Conservation (phyloP, 1,140 invertebrate genomes). For the Leptonema lineaticorne region DNA sequence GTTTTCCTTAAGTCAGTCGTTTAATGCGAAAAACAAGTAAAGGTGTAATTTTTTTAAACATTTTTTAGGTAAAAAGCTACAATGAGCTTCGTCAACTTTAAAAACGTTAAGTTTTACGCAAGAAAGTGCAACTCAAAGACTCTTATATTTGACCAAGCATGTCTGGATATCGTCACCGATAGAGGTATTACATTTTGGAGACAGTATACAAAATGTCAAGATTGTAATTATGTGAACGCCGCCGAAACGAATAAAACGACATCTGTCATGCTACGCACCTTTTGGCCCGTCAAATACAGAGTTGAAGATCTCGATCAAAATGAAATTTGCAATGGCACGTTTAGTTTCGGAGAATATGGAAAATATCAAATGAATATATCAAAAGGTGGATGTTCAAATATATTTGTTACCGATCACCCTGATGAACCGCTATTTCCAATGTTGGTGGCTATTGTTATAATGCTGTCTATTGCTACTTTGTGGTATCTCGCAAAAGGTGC, state of each 20-base stretch:
- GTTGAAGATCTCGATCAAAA: constrained; percentile 43
- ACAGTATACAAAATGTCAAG: constrained; percentile 34
- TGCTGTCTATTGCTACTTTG: constrained; percentile 52
- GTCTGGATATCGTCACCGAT: constrained; percentile 25
- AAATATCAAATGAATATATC: constrained; percentile 50
- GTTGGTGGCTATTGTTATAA: constrained; percentile 49
- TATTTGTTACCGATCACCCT: constrained; percentile 51
- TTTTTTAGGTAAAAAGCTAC: too few species aligned
- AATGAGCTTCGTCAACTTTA: constrained; percentile 32
- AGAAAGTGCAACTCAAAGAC: constrained; percentile 30
- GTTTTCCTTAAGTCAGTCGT: not conserved
- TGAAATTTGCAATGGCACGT: constrained; percentile 49
- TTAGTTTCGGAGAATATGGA: constrained; percentile 50
- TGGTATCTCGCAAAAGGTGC: constrained; percentile 55
- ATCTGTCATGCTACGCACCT: constrained; percentile 45
- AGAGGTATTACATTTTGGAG: constrained; percentile 31
- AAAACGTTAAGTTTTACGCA: constrained; percentile 35
- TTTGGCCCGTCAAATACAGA: constrained; percentile 47
- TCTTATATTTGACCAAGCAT: constrained; percentile 34
- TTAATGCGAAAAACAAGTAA: too few species aligned
- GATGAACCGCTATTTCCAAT: constrained; percentile 53
- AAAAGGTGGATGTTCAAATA: constrained; percentile 43
- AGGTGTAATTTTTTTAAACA: too few species aligned
- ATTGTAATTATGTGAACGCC: constrained; percentile 24
- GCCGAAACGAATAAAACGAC: constrained; percentile 34